These are phyloP conservation scores for Nasonovia ribisnigri DNA, from an alignment of 2,888 invertebrate species.

Conservation along the genomic window DNA sequence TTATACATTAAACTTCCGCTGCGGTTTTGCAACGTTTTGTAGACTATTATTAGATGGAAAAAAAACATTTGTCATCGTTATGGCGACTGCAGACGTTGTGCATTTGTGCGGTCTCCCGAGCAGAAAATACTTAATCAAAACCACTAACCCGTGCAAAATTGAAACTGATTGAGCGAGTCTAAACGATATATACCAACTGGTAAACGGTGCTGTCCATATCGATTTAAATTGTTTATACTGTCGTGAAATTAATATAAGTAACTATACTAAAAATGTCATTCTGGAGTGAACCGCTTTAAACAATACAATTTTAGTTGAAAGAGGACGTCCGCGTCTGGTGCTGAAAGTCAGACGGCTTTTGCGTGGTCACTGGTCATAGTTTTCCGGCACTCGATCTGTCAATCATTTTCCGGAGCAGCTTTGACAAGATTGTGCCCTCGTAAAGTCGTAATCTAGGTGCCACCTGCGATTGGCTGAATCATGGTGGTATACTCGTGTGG, in stretches of 20 bases:
- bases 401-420: no score
- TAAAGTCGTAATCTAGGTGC: no score
- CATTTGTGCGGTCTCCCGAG: neutral
- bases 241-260: no score
- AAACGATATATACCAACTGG: neutral
- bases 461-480: no score
- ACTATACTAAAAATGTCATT: neutral
- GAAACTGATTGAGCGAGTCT: neutral
- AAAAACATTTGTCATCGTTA: neutral
- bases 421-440: no score
- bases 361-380: no score
- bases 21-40: neutral
- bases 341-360: no score
- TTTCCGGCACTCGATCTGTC: no score
- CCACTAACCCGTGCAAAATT: neutral
- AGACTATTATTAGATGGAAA: neutral
- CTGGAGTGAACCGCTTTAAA: neutral
- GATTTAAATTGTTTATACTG: neutral
- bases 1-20: neutral
- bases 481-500: no score
- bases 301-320: neutral
- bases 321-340: neutral
- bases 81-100: neutral
- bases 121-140: neutral
- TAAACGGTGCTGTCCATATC: neutral